Conservation (phyloP, 2,888 invertebrate species). For the Gerosis bhagava region DNA sequence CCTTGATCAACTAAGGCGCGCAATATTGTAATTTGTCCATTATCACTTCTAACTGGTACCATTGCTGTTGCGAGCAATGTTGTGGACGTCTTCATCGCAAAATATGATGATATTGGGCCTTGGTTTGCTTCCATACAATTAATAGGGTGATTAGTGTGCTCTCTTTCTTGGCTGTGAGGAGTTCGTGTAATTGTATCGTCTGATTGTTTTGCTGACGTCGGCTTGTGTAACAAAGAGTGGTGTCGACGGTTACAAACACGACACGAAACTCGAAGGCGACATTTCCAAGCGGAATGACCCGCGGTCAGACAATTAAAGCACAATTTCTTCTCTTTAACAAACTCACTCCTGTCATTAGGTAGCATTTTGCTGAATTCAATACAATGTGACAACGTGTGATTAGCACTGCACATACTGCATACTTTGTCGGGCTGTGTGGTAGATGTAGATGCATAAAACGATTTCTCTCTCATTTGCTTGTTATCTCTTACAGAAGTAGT, state of each 20-base stretch:
- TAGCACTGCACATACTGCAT: slow-evolving; percentile 7
- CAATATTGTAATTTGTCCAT: background rate
- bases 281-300: slow-evolving; percentile 3
- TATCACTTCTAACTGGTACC: background rate
- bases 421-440: too few species aligned
- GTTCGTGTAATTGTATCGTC: too few species aligned
- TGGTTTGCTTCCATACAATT: too few species aligned
- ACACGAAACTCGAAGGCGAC: background rate
- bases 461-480: background rate
- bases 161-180: too few species aligned
- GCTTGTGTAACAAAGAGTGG: background rate
- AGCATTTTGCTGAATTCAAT: slow-evolving; percentile 8
- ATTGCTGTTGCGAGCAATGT: slow-evolving; percentile 3
- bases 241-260: slow-evolving; percentile 1
- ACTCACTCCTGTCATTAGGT: slow-evolving; percentile 3
- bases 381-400: slow-evolving; percentile 10
- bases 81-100: background rate
- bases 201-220: background rate
- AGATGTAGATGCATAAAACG: background rate
- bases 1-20: slow-evolving; percentile 28
- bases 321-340: slow-evolving; percentile 4
- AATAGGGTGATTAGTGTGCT: too few species aligned
- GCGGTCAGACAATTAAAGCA: slow-evolving; percentile 5
- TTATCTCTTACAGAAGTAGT: slow-evolving; percentile 1
- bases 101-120: background rate